phyloP scores from a whole-genome alignment of 2,888 invertebrate genomes.

The Eristalis intricaria region DNA sequence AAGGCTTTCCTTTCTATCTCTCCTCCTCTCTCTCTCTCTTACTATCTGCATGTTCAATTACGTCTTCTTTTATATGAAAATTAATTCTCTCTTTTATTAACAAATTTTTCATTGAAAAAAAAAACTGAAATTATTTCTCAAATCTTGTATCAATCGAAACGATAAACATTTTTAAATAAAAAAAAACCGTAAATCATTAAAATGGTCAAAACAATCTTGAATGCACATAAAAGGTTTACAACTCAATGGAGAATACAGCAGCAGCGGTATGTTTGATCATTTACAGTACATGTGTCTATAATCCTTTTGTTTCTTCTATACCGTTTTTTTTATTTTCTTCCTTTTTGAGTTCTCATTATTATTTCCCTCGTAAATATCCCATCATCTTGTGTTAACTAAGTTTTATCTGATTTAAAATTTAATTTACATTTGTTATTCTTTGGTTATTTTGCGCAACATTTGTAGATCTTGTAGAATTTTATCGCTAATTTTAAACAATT shows the following conservation, averaged over 20 bases:
- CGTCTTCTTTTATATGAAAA: constrained; percentile 1
- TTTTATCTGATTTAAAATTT: not conserved
- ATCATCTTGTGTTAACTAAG: not conserved
- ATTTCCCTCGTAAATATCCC: constrained; percentile 13
- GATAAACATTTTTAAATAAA: constrained; percentile 27
- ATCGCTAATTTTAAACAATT: constrained; percentile 6
- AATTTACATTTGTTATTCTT: not conserved
- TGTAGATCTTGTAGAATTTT: constrained; percentile 16
- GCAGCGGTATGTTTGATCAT: constrained; percentile 82
- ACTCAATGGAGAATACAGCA: constrained; percentile 85
- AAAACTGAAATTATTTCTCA: constrained; percentile 39
- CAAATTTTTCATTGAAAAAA: constrained; percentile 46
- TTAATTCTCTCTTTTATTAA: constrained; percentile 52
- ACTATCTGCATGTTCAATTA: constrained; percentile 52
- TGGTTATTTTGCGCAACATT: constrained; percentile 35
- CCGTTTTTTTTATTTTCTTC: constrained; percentile 20
- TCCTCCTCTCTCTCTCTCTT: not conserved
- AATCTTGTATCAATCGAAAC: constrained; percentile 54
- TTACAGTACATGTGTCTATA: constrained; percentile 52
- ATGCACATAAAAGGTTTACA: constrained; percentile 83
- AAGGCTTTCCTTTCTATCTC: constrained; percentile 19
- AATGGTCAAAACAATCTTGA: constrained; percentile 71
- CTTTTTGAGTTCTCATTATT: not conserved
- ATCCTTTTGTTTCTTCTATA: constrained; percentile 7
- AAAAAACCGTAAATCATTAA: constrained; percentile 13